These are phyloP conservation scores for Folsomia candida DNA, from an alignment of 2,888 invertebrate species.

Conservation along the genomic window DNA sequence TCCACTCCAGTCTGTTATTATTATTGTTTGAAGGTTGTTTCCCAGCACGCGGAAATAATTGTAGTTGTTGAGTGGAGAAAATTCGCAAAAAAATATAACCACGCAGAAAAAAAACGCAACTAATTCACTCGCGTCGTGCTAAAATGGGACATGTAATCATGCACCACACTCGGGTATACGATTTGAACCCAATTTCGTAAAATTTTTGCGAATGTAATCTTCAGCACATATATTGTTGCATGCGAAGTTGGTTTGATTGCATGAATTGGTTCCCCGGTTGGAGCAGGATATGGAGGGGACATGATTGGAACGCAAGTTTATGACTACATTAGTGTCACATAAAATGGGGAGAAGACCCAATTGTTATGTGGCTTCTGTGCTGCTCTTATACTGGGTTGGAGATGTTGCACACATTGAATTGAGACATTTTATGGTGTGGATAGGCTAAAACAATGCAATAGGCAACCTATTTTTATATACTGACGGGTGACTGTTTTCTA, in stretches of 20 bases:
- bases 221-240: too few relatives aligned
- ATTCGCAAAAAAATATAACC: too few relatives aligned
- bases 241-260: background rate
- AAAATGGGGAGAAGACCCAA: slow-evolving; percentile 9
- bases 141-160: background rate
- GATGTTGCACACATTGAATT: background rate
- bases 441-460: background rate
- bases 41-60: too few relatives aligned
- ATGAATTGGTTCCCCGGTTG: background rate
- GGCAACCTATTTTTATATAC: too few relatives aligned
- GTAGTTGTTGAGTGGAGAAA: too few relatives aligned
- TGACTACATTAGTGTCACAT: slow-evolving; percentile 17
- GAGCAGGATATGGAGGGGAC: background rate
- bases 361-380: background rate
- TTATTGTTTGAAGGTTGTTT: too few relatives aligned
- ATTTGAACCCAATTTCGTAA: background rate
- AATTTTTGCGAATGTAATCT: background rate
- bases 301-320: slow-evolving; percentile 14
- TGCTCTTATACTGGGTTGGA: background rate
- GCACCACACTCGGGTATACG: background rate
- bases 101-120: too few relatives aligned
- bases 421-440: background rate
- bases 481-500: too few relatives aligned
- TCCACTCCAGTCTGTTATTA: background rate
- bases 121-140: too few relatives aligned